Evolutionary conservation across 2,797 vertebrate species (phyloP), one percentile per base, ranked within the genome.

Genomic region (Tolypeutes matacus): DNA sequence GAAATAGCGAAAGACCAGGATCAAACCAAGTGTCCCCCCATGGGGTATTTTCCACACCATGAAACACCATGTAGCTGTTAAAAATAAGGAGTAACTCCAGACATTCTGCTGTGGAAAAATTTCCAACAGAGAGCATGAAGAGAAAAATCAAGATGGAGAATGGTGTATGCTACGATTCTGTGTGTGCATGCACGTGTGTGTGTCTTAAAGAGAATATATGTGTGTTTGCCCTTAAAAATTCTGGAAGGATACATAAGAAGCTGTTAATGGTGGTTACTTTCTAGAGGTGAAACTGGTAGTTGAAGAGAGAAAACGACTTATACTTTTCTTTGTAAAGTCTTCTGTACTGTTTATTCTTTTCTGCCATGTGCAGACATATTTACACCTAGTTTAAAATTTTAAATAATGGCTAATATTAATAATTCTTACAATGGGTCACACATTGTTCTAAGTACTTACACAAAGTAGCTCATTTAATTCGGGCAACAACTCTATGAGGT

Each of bases 261-360:
- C 72, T 94, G 21, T 72, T 70, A 89, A 93, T 20, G 81, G 49
- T 65, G 39, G 15, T 85, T 89, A 75, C n/a, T 67, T 81, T 81
- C 39, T 62, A 60, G 49, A 23, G 64, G 13, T 83, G 31, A 95
- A 90, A 46, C 31, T 78, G 60, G 11, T 42, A 23, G 10, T 85
- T 93, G 64, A 65, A 77, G 23, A 84, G 14, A 23, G 27, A 65
- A 77, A 89, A 82, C 3, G 58, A 62, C 69, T 92, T 76, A 25
- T 92, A 56, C 21, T 76, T 94, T 89, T 90, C 60, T n/a, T 88
- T 88, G 84, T 88, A 60, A 95, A 78, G 49, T 51, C n/a, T 91
- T 91, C 14, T 87, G 58, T 60, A 53, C 58, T 88, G 21, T 21
- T 96, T 78, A 75, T 85, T 56, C 89, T 80, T 83, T 21, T 25